These are phyloP conservation scores for Amphiura filiformis DNA, from an alignment of 35 echinoderm and acorn worm genomes.

Conservation along the genomic window DNA sequence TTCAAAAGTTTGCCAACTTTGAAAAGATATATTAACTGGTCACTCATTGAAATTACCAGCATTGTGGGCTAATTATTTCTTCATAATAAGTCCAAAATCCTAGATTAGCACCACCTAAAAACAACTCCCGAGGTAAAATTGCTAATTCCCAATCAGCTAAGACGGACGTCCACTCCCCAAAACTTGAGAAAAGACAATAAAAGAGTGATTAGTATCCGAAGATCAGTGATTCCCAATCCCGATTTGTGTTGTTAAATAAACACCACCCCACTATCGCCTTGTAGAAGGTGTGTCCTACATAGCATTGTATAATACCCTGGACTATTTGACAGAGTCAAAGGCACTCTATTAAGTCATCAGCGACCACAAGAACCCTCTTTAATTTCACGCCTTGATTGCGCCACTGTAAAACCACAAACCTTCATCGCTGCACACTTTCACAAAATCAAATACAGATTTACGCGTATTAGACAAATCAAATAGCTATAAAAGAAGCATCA, in stretches of 20 bases:
- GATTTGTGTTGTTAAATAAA: conserved; percentile 9
- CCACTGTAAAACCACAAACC: background rate
- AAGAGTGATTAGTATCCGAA: background rate
- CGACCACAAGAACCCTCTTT: background rate
- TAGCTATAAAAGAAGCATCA: background rate
- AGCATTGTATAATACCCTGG: background rate
- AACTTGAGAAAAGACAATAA: background rate
- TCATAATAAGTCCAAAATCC: too few relatives aligned
- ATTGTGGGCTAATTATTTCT: too few relatives aligned
- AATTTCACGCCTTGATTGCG: background rate
- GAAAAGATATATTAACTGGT: too few relatives aligned
- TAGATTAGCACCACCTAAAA: background rate
- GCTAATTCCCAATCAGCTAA: background rate
- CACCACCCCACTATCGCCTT: background rate
- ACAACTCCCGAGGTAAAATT: background rate
- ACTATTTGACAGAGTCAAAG: conserved; percentile 4
- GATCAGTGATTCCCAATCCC: background rate
- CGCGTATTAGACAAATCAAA: conserved; percentile 6
- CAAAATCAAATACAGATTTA: background rate
- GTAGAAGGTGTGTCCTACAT: background rate
- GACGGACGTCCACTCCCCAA: background rate
- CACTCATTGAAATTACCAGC: too few relatives aligned
- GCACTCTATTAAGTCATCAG: background rate
- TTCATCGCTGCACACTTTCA: background rate
- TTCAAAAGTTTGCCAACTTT: too few relatives aligned